phyloP scores from a whole-genome alignment of 2,888 invertebrate genomes.

The Clepsis dumicolana region DNA sequence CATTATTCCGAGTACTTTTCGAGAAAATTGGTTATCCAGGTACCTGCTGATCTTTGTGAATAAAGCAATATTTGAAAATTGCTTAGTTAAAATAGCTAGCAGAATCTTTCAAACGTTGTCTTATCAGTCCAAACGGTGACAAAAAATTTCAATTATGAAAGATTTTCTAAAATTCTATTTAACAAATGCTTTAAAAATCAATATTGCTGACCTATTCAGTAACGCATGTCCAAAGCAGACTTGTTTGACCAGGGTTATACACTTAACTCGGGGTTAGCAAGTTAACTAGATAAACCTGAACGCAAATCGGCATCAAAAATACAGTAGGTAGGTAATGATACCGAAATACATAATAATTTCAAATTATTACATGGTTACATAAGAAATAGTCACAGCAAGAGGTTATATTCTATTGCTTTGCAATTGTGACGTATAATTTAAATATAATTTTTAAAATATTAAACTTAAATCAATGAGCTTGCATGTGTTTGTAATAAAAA shows the following conservation, averaged over 20 bases:
- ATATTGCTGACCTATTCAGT: neutral
- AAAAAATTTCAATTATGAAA: constrained; percentile 18
- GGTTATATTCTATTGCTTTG: constrained; percentile 15
- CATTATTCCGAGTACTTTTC: too few species aligned
- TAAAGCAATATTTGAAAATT: too few species aligned
- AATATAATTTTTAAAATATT: constrained; percentile 30
- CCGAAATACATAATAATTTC: too few species aligned
- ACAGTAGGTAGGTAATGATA: too few species aligned
- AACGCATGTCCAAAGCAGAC: neutral
- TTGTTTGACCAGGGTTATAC: too few species aligned
- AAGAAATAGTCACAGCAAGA: neutral
- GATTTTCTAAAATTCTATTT: neutral
- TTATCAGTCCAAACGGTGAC: constrained; percentile 12
- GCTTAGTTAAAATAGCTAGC: neutral
- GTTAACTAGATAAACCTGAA: too few species aligned
- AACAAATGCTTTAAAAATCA: constrained; percentile 8
- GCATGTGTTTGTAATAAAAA: constrained; percentile 11
- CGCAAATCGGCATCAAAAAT: too few species aligned
- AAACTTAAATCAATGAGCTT: constrained; percentile 35
- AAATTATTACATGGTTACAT: neutral
- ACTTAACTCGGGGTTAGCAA: too few species aligned
- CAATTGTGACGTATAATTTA: constrained; percentile 32
- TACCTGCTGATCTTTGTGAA: too few species aligned
- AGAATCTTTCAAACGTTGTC: neutral
- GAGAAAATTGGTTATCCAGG: too few species aligned